A percentile compares a stretch with the other conserved stretches of the same genome.
phyloP scores from a whole-genome alignment of 2,888 invertebrate genomes.

The Pimpla rufipes region DNA sequence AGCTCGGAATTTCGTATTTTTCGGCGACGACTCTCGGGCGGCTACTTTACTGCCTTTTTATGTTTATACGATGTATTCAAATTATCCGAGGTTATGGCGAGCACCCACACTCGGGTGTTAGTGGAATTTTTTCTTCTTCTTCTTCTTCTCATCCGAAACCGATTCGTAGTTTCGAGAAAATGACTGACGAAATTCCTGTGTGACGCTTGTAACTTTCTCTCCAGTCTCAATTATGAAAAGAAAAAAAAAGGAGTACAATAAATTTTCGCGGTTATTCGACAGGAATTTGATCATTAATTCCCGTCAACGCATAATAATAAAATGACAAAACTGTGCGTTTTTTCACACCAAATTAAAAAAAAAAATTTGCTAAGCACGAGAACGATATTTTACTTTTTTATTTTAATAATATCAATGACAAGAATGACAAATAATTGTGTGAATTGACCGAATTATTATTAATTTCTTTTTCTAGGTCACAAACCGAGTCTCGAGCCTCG shows the following conservation, averaged over 20 bases:
- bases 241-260: neutral
- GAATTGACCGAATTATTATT: too few relatives aligned
- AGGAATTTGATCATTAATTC: neutral
- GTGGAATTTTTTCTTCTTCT: slow-evolving; percentile 1
- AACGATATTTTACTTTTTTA: too few relatives aligned
- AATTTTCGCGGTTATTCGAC: neutral
- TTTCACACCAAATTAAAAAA: too few relatives aligned
- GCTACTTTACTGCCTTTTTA: neutral
- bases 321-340: too few relatives aligned
- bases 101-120: neutral
- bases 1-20: neutral
- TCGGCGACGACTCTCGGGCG: neutral
- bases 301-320: too few relatives aligned
- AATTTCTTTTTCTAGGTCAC: too few relatives aligned
- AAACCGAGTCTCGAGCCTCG: neutral
- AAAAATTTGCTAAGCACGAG: too few relatives aligned
- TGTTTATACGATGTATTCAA: neutral
- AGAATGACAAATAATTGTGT: too few relatives aligned
- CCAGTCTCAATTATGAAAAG: neutral
- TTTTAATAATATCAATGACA: too few relatives aligned
- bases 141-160: neutral
- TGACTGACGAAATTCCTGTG: neutral
- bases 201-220: slow-evolving; percentile 10
- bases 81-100: neutral
- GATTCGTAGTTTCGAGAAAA: neutral